Evolutionary conservation across 64 coral and sea anemone species (phyloP).

Genomic region (Stichodactyla mertensii): DNA sequence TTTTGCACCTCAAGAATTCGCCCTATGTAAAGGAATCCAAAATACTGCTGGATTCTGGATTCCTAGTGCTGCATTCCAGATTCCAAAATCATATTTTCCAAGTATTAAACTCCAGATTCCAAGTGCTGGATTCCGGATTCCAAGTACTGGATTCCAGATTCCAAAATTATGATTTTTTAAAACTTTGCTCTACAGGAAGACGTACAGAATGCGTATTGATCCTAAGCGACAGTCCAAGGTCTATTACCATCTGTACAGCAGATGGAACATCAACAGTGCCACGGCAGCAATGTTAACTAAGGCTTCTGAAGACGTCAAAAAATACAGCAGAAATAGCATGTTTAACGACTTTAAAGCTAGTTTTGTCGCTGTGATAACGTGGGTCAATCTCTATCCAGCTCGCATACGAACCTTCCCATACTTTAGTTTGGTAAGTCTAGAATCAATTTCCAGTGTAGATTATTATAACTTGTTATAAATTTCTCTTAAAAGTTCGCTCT

Average conservation of each 20-base stretch:
- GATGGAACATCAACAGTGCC: not conserved
- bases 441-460: not conserved
- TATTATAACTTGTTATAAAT: too few relatives aligned
- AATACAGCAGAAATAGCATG: not conserved
- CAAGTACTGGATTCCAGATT: too few relatives aligned
- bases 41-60: too few relatives aligned
- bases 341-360: slow-evolving; percentile 26
- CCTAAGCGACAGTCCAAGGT: slow-evolving; percentile 16
- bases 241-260: slow-evolving; percentile 21
- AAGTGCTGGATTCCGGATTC: too few relatives aligned
- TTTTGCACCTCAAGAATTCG: too few relatives aligned
- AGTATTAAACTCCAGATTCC: too few relatives aligned
- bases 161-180: too few relatives aligned
- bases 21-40: too few relatives aligned
- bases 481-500: too few relatives aligned
- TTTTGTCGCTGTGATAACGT: slow-evolving; percentile 42
- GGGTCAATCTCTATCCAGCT: slow-evolving; percentile 26
- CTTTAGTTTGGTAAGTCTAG: not conserved
- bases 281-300: not conserved
- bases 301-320: slow-evolving; percentile 14
- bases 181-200: not conserved
- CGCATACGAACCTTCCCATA: not conserved
- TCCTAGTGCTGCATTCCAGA: too few relatives aligned
- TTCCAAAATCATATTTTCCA: too few relatives aligned
- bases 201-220: not conserved